Evolutionary conservation across 53 echinoderm and acorn worm species (phyloP).

Genomic region (Crossaster papposus): DNA sequence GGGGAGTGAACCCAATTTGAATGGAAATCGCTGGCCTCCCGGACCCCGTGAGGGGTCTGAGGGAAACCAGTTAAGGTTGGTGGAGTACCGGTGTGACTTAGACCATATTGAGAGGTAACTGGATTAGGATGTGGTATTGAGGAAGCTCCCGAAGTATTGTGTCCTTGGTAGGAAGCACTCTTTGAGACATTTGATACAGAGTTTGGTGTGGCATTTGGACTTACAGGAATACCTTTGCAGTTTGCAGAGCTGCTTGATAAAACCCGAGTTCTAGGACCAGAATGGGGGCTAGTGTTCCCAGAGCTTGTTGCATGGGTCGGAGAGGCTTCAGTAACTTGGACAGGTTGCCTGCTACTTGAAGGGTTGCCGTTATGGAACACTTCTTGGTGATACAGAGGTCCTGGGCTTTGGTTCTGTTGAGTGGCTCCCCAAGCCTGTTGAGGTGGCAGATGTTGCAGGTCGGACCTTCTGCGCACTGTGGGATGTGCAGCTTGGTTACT

Average conservation of each 20-base stretch:
- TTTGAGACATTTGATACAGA: background rate
- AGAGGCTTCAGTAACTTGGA: background rate
- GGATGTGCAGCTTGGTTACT: background rate
- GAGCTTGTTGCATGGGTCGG: background rate
- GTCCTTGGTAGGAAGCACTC: background rate
- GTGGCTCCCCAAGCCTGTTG: background rate
- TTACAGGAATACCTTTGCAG: background rate
- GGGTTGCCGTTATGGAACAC: background rate
- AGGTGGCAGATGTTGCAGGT: background rate
- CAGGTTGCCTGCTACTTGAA: background rate
- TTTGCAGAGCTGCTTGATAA: background rate
- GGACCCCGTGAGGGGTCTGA: background rate
- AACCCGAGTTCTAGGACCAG: background rate
- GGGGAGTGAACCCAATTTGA: background rate
- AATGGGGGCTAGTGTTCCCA: background rate
- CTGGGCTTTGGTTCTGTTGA: background rate
- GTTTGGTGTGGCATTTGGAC: background rate
- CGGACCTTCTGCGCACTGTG: background rate
- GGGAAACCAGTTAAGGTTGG: background rate
- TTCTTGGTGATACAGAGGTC: background rate
- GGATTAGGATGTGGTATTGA: conserved; percentile 1
- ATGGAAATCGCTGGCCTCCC: background rate
- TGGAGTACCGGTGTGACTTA: background rate
- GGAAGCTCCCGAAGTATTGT: background rate
- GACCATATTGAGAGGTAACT: background rate